These are phyloP conservation scores for Anas capensis DNA, from an alignment of 2,797 vertebrate species.

Conservation along the genomic window DNA sequence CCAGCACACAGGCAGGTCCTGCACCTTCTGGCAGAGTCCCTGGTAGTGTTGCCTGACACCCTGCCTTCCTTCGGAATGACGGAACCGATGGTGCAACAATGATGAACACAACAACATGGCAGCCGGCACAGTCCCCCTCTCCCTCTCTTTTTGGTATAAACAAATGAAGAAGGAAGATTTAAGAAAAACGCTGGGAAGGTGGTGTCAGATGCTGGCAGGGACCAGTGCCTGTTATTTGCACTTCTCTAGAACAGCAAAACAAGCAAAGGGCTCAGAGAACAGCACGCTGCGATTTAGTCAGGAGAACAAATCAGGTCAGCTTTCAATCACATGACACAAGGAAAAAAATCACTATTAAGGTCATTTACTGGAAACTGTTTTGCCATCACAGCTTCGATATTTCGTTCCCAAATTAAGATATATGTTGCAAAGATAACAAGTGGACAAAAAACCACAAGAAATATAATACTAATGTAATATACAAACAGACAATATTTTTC, in stretches of 20 bases:
- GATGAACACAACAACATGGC: background rate
- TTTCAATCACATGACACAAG: background rate
- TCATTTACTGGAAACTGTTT: conserved; percentile 13
- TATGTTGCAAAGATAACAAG: background rate
- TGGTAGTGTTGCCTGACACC: background rate
- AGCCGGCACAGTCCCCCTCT: background rate
- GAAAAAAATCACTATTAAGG: background rate
- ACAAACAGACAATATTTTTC: background rate
- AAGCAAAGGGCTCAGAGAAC: conserved; percentile 41
- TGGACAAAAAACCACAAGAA: background rate
- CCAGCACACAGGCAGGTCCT: background rate
- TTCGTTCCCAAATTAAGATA: background rate
- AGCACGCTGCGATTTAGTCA: conserved; percentile 23
- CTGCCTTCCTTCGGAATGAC: background rate
- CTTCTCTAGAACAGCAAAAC: conserved; percentile 41
- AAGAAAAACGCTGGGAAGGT: conserved; percentile 39
- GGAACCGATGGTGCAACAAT: background rate
- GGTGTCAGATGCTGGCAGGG: conserved; percentile 13
- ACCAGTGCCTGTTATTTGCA: conserved; percentile 44
- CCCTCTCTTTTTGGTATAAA: background rate
- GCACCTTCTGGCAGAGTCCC: background rate
- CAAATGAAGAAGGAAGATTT: conserved; percentile 23
- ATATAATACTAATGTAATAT: background rate
- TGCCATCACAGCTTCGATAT: background rate
- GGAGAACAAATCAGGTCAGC: conserved; percentile 64